phyloP scores from a whole-genome alignment of 2,888 invertebrate genomes.

The Drosophila multiciliata region DNA sequence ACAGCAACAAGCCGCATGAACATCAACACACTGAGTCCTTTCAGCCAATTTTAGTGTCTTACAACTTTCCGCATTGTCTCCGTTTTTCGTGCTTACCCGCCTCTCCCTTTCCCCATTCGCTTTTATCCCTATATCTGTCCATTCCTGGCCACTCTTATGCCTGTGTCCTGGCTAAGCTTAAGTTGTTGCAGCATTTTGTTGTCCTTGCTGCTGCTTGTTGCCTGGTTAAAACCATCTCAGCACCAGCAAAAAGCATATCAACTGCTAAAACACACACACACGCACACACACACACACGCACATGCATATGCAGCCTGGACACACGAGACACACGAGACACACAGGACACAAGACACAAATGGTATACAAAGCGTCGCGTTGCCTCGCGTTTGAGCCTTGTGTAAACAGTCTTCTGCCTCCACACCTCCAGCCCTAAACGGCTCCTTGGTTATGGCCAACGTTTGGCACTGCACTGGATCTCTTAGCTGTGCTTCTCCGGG shows the following conservation, averaged over 20 bases:
- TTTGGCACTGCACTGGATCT: constrained; percentile 5
- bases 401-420: not conserved
- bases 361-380: constrained; percentile 5
- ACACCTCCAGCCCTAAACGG: not conserved
- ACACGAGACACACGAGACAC: constrained; percentile 10
- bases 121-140: not conserved
- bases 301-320: constrained; percentile 20
- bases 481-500: not conserved
- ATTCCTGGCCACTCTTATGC: constrained; percentile 42
- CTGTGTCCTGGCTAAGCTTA: constrained; percentile 70
- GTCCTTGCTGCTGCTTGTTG: constrained; percentile 21
- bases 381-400: not conserved
- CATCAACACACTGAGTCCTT: constrained; percentile 67
- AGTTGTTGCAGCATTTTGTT: constrained; percentile 69
- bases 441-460: constrained; percentile 3
- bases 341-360: constrained; percentile 2
- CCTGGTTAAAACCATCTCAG: constrained; percentile 70
- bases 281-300: constrained; percentile 9
- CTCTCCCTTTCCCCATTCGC: not conserved
- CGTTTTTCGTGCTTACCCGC: constrained; percentile 61
- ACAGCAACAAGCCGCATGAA: constrained; percentile 42
- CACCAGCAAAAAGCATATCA: constrained; percentile 52
- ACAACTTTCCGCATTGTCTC: constrained; percentile 77
- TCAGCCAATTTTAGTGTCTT: constrained; percentile 77
- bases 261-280: constrained; percentile 33